Conservation (phyloP, 2,888 invertebrate species). For the Agrotis puta region DNA sequence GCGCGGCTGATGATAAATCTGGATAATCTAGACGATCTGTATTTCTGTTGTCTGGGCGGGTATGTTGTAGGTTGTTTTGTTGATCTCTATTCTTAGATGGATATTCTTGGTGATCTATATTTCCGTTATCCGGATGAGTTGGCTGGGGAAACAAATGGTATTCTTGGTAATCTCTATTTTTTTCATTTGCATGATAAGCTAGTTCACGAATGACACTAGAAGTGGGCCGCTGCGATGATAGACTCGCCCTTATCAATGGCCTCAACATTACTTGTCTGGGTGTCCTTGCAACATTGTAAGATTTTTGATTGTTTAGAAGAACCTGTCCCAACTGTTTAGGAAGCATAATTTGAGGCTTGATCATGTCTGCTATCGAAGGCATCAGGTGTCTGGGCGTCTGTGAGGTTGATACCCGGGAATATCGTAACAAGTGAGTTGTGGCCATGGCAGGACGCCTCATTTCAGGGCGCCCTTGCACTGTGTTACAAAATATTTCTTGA, state of each 20-base stretch:
- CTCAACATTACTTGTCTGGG: neutral
- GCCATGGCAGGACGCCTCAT: neutral
- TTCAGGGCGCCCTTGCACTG: constrained; percentile 6
- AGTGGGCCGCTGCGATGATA: neutral
- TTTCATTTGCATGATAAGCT: neutral
- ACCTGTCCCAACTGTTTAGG: neutral
- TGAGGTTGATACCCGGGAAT: neutral
- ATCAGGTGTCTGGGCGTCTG: neutral
- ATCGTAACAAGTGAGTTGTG: constrained; percentile 4
- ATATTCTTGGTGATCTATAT: neutral
- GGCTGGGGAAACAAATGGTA: constrained; percentile 9
- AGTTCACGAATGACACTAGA: neutral
- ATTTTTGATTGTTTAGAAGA: neutral
- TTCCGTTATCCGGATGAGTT: neutral
- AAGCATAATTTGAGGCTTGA: constrained; percentile 11
- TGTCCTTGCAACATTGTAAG: constrained; percentile 2
- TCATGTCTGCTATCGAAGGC: neutral
- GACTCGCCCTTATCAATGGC: neutral
- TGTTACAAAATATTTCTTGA: constrained; percentile 26
- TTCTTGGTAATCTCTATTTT: constrained; percentile 11
- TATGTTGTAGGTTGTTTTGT: no score
- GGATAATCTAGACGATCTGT: neutral
- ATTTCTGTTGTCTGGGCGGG: neutral
- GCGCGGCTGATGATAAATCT: neutral
- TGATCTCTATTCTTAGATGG: neutral